These are phyloP conservation scores for Aplysina aerophoba DNA, from an alignment of 37 sponge, comb jelly and placozoan species.

Conservation along the genomic window DNA sequence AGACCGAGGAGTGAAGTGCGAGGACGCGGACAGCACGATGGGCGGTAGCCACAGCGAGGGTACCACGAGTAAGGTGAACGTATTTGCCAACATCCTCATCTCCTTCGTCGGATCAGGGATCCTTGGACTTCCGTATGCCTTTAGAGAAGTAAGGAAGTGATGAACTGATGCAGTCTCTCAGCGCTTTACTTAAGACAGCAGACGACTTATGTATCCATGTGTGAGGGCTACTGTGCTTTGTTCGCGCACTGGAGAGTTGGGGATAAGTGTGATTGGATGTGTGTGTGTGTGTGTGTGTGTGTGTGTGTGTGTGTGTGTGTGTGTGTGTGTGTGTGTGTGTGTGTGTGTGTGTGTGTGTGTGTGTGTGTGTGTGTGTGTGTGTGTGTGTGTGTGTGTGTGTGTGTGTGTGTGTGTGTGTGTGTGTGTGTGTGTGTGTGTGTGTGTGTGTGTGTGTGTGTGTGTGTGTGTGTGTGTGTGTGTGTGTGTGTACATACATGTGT, in stretches of 20 bases:
- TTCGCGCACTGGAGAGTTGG: no score
- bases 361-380: constrained; percentile 4
- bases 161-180: no score
- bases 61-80: constrained; percentile 64
- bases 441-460: background rate
- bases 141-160: constrained; percentile 90
- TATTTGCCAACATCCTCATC: constrained; percentile 95
- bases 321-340: background rate
- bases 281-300: background rate
- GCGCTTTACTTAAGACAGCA: no score
- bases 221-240: no score
- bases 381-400: constrained; percentile 5
- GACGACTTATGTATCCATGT: no score
- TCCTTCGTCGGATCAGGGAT: constrained; percentile 97
- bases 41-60: constrained; percentile 24
- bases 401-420: background rate
- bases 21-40: no score
- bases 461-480: background rate
- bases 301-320: background rate
- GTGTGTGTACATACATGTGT: background rate
- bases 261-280: background rate
- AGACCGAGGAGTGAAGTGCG: no score
- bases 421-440: no score
- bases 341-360: background rate
- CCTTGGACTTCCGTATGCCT: constrained; percentile 94